These are phyloP conservation scores for Limanda limanda DNA, from an alignment of 2,113 vertebrate genomes.

Conservation along the genomic window DNA sequence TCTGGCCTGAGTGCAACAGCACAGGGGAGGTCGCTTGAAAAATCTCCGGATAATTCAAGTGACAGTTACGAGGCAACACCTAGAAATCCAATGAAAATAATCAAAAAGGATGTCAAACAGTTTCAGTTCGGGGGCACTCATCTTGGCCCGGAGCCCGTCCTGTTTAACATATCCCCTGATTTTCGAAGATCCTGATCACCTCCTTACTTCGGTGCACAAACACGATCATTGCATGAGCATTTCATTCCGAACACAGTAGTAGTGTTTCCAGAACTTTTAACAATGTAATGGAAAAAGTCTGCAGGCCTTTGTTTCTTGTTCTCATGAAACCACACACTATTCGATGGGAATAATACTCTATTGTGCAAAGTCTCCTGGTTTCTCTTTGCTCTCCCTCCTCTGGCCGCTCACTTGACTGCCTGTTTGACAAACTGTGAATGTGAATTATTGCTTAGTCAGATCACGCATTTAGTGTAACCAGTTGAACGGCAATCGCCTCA, in stretches of 20 bases:
- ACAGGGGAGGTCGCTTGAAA: constrained; percentile 10
- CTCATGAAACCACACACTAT: constrained; percentile 52
- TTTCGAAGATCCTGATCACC: constrained; percentile 34
- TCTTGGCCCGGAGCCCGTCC: constrained; percentile 4
- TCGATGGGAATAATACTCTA: constrained; percentile 62
- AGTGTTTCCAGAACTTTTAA: constrained; percentile 52
- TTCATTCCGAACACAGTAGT: constrained; percentile 35
- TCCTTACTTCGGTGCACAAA: constrained; percentile 37
- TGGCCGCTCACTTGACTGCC: constrained; percentile 22
- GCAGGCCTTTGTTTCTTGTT: constrained; percentile 58
- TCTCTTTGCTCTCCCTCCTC: constrained; percentile 9
- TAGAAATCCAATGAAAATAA: constrained; percentile 46
- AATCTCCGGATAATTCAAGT: constrained; percentile 2
- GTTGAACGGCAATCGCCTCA: constrained; percentile 3
- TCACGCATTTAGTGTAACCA: constrained; percentile 8
- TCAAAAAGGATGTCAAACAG: constrained; percentile 28
- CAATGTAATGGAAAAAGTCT: constrained; percentile 71
- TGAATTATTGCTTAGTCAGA: constrained; percentile 30
- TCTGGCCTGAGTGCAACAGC: constrained; percentile 8
- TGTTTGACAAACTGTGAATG: constrained; percentile 20
- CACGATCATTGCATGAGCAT: constrained; percentile 26
- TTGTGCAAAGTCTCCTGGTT: constrained; percentile 46
- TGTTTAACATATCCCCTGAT: background rate
- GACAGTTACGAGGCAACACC: constrained; percentile 48
- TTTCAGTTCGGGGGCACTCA: constrained; percentile 1